Evolutionary conservation across 2,113 vertebrate species (phyloP), one percentile per base, ranked within the genome.

Genomic region (Falco punctatus): DNA sequence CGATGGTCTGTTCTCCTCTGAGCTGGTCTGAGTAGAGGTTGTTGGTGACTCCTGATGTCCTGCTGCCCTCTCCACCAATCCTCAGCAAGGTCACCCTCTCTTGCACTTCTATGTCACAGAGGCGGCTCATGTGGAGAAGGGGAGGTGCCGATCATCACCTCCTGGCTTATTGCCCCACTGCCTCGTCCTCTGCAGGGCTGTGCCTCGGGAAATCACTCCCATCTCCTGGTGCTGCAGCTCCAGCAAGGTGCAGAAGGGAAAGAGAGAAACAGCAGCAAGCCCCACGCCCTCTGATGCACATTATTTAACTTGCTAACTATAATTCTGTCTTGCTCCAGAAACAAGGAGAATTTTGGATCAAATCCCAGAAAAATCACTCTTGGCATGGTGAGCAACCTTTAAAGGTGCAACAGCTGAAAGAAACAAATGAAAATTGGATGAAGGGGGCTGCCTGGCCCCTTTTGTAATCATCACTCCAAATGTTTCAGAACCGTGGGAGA

Each of bases 291-390:
- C 51, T 23, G 61, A 79, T 20, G 38, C 14, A 35, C 10, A 14
- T 49, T 66, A 85, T 54, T 38, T 42, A 83, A 66, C 57, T 73
- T 0, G 0, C 38, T 59, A 85, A 78, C 70, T 88, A 5, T 27
- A 74, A 59, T 57, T 82, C 61, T 75, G 75, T 51, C 62, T 86
- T 44, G 33, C 55, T 88, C 75, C 49, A 94, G 62, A 82, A 92
- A 88, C 21, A 26, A 84, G 46, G 21, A 81, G 49, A 91, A 77
- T 67, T 89, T 83, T 92, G 83, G 75, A 94, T 49, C 58, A 62
- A 75, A 91, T 79, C 75, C 80, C 71, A 95, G 92, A 82, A 94
- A 87, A 83, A 91, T 72, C 66, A 86, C 57, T 82, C 61, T 82
- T 74, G 62, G 71, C 52, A 54, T 16, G 23, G 52, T 1, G 1